Conservation (phyloP, 1,140 invertebrate genomes). For the Metopolophium dirhodum region DNA sequence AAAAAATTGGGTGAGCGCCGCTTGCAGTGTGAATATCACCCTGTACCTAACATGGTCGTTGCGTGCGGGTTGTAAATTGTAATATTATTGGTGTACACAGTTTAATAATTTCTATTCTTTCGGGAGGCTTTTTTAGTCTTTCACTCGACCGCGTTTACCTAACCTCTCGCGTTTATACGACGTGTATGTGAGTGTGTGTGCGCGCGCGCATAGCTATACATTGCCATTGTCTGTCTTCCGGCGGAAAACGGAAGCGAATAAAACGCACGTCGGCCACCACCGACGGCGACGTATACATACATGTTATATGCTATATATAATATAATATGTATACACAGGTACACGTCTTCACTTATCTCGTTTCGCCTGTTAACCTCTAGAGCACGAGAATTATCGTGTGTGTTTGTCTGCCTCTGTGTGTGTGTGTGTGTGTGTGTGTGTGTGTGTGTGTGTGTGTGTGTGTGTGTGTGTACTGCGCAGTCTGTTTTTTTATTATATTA, state of each 20-base stretch:
- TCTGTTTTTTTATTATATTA: background rate
- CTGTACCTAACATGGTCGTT: background rate
- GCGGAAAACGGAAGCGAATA: conserved; percentile 51
- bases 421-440: background rate
- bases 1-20: no score
- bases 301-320: background rate
- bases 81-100: background rate
- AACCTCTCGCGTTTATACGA: background rate
- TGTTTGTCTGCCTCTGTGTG: background rate
- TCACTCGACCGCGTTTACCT: background rate
- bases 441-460: background rate
- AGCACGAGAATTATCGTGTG: background rate
- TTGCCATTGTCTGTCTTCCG: conserved; percentile 39
- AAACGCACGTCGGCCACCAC: conserved; percentile 12
- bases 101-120: background rate
- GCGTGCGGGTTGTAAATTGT: background rate
- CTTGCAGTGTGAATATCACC: background rate
- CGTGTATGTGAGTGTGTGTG: background rate
- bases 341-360: conserved; percentile 45
- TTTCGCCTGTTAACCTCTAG: conserved; percentile 32
- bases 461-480: background rate
- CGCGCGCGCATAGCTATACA: background rate
- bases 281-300: background rate
- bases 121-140: background rate
- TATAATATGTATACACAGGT: background rate